Percentiles rank a stretch among this genome's conserved stretches.
phyloP scores from a whole-genome alignment of 1,140 invertebrate species.

The Hylaeus volcanicus region DNA sequence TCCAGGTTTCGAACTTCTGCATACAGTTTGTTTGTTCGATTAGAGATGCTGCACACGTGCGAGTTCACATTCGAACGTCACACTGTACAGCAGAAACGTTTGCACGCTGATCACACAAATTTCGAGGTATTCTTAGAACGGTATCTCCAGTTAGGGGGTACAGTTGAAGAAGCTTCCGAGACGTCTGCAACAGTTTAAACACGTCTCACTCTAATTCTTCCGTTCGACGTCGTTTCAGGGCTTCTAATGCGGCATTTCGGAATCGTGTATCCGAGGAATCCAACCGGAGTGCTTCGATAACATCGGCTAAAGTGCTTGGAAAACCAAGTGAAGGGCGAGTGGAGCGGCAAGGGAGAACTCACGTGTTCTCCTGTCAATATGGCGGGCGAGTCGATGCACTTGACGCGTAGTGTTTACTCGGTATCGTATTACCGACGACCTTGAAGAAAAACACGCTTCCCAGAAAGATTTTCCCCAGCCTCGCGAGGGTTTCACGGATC shows the following conservation, averaged over 20 bases:
- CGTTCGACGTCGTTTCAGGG: background rate
- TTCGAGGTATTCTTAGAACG: too few species aligned
- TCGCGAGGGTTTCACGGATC: background rate
- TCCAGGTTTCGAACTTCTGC: background rate
- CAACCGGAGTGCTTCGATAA: slow-evolving; percentile 11
- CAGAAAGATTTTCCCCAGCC: background rate
- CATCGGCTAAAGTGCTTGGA: slow-evolving; percentile 49
- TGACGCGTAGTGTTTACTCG: slow-evolving; percentile 53
- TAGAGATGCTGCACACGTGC: too few species aligned
- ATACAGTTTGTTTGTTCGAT: background rate
- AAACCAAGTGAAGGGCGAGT: slow-evolving; percentile 21
- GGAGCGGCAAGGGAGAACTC: slow-evolving; percentile 41
- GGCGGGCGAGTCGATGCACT: slow-evolving; percentile 50
- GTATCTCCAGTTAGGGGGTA: too few species aligned
- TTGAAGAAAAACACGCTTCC: background rate
- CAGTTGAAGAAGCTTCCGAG: too few species aligned
- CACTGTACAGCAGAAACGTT: too few species aligned
- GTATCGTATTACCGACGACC: slow-evolving; percentile 34
- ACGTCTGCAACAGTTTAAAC: background rate
- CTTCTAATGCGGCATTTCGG: background rate
- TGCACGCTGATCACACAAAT: too few species aligned
- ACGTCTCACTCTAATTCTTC: background rate
- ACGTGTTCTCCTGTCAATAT: slow-evolving; percentile 62
- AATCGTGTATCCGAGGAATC: slow-evolving; percentile 1
- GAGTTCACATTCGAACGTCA: too few species aligned